Evolutionary conservation across 2,797 vertebrate genomes (phyloP), one percentile per base, ranked within the genome.

Genomic region (Clarias laeviceps): DNA sequence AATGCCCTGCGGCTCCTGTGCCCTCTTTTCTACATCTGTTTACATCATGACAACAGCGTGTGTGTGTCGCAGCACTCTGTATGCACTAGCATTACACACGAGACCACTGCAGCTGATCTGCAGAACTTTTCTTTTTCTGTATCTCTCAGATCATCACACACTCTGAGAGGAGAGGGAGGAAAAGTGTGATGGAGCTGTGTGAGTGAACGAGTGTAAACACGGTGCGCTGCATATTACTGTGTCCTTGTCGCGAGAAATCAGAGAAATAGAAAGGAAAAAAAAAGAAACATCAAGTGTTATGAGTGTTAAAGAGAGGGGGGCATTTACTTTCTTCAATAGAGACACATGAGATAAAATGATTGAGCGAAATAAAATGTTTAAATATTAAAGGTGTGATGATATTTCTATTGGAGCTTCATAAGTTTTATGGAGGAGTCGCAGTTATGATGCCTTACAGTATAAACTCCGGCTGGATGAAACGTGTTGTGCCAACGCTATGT

Each of bases 11-110:
- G 37, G 78, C 87, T 88, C 62, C 61, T 15, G 20, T 1, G 18
- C n/a, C 68, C 80, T 65, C 64, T 50, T 85, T 54, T 87, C 65
- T 87, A 88, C 82, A 88, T 88, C 86, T 89, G 89, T 88, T 89
- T 86, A 87, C 84, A 84, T 84, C 79, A 81, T 85, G 77, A 85
- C 79, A 14, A 45, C 86, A 77, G 32, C 45, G 45, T 50, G 77
- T 61, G 29, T 61, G 69, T 69, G 68, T 77, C 37, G 0, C 37
- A 45, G 69, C 22, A 11, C 69, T 70, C 34, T 20, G 66, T 20
- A 20, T 20, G 22, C 34, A 5, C 11, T 14, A 24, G 1, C 69
- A 79, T 81, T 82, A 81, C 81, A 80, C 50, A 40, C 20, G 8
- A 70, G 34, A 70, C 9, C 34, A n/a, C 34, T 70, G 32, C 34